A percentile compares a stretch with the other conserved stretches of the same genome.
Evolutionary conservation across 2,888 invertebrate species (phyloP).

Genomic region (Ferdinandea cuprea): DNA sequence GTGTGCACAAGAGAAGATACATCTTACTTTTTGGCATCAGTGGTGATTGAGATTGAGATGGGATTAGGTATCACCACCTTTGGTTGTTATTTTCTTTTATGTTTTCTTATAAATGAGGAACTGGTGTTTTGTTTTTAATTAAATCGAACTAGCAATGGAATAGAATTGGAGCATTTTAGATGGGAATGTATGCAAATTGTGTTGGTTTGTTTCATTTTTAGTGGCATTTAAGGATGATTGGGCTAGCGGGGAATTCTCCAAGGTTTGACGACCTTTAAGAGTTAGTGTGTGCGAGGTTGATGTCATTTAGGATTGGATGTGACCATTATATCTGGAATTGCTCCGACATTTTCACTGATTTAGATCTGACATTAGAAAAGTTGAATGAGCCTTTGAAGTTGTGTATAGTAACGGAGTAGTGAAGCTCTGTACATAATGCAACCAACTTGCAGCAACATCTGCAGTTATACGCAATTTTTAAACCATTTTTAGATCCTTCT

Average conservation of each 20-base stretch:
- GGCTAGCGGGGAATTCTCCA: not conserved
- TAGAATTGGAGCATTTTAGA: conserved; percentile 14
- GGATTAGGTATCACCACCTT: conserved; percentile 5
- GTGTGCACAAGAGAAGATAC: conserved; percentile 48
- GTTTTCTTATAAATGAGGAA: not conserved
- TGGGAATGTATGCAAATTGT: conserved; percentile 17
- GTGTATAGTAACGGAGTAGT: too few species aligned
- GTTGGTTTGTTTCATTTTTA: not conserved
- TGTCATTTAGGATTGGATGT: too few species aligned
- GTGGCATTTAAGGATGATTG: not conserved
- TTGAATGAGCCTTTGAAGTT: too few species aligned
- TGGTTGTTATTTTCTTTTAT: not conserved
- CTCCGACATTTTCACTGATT: too few species aligned
- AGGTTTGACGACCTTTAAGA: not conserved
- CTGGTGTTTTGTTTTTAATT: conserved; percentile 13
- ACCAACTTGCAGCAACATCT: too few species aligned
- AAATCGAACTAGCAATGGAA: conserved; percentile 9
- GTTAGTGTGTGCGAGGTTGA: too few species aligned
- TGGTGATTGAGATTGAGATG: conserved; percentile 30
- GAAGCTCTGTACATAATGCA: too few species aligned
- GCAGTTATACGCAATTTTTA: too few species aligned
- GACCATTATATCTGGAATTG: too few species aligned
- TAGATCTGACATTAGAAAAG: too few species aligned
- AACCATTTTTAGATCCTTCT: too few species aligned
- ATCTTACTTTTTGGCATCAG: conserved; percentile 42